phyloP scores from a whole-genome alignment of 2,797 vertebrate species.

The Heteromormyrus szaboi region DNA sequence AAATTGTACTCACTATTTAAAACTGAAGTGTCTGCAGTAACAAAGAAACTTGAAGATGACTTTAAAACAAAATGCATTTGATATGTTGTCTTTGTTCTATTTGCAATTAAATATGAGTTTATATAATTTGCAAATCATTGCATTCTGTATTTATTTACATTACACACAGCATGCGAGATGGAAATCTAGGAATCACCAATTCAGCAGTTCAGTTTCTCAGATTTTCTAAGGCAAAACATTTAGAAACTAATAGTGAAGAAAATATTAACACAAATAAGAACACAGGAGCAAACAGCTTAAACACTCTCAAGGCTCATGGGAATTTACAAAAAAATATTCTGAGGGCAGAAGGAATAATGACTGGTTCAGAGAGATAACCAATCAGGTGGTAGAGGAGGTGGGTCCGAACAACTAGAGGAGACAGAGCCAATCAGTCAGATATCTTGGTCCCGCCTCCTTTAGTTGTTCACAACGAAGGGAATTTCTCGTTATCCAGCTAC shows the following conservation, averaged over 20 bases:
- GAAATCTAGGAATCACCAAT: not conserved
- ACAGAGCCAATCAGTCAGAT: not conserved
- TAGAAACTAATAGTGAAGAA: not conserved
- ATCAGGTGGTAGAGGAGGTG: not conserved
- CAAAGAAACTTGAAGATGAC: not conserved
- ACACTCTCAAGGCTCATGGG: not conserved
- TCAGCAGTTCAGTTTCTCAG: not conserved
- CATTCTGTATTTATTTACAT: not conserved
- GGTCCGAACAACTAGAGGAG: not conserved
- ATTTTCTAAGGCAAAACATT: not conserved
- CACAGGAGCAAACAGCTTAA: slow-evolving; percentile 1
- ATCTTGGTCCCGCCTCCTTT: not conserved
- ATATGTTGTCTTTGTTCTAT: not conserved
- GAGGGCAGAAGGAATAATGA: not conserved
- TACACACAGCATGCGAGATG: not conserved
- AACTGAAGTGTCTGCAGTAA: not conserved
- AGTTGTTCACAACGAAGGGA: not conserved
- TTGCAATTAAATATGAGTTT: not conserved
- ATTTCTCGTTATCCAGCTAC: slow-evolving; percentile 23
- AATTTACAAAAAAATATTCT: not conserved
- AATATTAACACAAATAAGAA: not conserved
- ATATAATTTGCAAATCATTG: not conserved
- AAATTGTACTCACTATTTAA: not conserved
- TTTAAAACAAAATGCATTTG: not conserved
- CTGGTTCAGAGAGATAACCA: not conserved